These are phyloP conservation scores for Morpho deidamia DNA, from an alignment of 2,888 invertebrate species.

Conservation along the genomic window DNA sequence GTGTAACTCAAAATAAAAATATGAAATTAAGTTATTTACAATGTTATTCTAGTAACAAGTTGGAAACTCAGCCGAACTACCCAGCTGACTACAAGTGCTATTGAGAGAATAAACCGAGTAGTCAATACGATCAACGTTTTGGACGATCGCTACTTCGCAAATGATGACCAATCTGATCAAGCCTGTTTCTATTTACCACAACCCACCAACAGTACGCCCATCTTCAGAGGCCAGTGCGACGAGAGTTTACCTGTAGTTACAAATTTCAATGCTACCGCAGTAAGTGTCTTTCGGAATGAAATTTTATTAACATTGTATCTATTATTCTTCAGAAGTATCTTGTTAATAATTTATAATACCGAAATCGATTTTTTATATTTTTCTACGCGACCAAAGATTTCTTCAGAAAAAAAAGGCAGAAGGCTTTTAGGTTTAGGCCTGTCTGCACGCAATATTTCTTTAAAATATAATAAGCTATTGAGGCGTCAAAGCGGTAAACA, in stretches of 20 bases:
- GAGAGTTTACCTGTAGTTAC: constrained; percentile 29
- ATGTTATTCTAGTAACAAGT: background rate
- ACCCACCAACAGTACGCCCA: background rate
- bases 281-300: background rate
- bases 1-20: background rate
- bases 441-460: too few species aligned
- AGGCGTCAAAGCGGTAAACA: too few species aligned
- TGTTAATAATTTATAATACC: too few species aligned
- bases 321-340: too few species aligned
- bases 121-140: background rate
- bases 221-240: too few species aligned
- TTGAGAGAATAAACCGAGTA: background rate
- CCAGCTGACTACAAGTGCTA: background rate
- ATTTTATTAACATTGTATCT: too few species aligned
- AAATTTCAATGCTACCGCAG: constrained; percentile 30
- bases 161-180: background rate
- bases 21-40: background rate
- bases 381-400: too few species aligned
- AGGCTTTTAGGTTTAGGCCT: too few species aligned
- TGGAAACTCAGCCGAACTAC: constrained; percentile 1
- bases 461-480: too few species aligned
- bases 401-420: too few species aligned
- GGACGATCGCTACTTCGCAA: background rate
- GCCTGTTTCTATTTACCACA: constrained; percentile 36
- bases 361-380: too few species aligned